phyloP scores from a whole-genome alignment of 1,140 invertebrate genomes.

The Polypedilum vanderplanki region DNA sequence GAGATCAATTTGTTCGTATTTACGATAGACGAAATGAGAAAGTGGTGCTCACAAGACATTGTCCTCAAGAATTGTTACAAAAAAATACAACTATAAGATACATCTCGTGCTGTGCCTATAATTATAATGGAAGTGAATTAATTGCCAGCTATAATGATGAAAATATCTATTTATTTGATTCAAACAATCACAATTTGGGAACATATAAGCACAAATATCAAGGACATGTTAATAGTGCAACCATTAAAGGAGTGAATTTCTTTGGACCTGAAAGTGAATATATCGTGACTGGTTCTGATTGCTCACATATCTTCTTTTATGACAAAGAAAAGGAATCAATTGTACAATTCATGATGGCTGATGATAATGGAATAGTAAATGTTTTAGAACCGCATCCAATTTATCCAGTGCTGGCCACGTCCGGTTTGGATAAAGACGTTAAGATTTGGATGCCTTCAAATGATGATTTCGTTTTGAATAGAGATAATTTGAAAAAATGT shows the following conservation, averaged over 20 bases:
- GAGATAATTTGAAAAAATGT: slow-evolving; percentile 44
- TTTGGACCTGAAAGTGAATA: slow-evolving; percentile 87
- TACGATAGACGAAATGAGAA: slow-evolving; percentile 62
- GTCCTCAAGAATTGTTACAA: slow-evolving; percentile 39
- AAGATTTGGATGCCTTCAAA: slow-evolving; percentile 86
- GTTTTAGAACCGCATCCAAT: slow-evolving; percentile 84
- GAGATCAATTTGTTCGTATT: slow-evolving; percentile 53
- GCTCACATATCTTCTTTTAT: slow-evolving; percentile 93
- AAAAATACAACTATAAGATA: slow-evolving; percentile 43
- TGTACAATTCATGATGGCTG: slow-evolving; percentile 78
- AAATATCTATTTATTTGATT: slow-evolving; percentile 86
- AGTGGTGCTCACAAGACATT: slow-evolving; percentile 45
- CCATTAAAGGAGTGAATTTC: slow-evolving; percentile 90
- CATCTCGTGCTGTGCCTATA: slow-evolving; percentile 84
- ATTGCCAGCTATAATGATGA: slow-evolving; percentile 90
- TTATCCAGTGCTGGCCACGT: slow-evolving; percentile 77
- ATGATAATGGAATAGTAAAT: slow-evolving; percentile 85
- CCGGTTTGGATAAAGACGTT: slow-evolving; percentile 79
- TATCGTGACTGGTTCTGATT: slow-evolving; percentile 89
- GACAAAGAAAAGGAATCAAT: slow-evolving; percentile 82
- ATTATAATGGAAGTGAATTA: slow-evolving; percentile 84
- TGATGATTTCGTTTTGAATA: slow-evolving; percentile 49
- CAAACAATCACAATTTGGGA: slow-evolving; percentile 44
- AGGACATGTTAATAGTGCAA: slow-evolving; percentile 68
- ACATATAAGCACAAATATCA: slow-evolving; percentile 68